Evolutionary conservation across 2,888 invertebrate genomes (phyloP).

Genomic region (Minunthozetes semirufus): DNA sequence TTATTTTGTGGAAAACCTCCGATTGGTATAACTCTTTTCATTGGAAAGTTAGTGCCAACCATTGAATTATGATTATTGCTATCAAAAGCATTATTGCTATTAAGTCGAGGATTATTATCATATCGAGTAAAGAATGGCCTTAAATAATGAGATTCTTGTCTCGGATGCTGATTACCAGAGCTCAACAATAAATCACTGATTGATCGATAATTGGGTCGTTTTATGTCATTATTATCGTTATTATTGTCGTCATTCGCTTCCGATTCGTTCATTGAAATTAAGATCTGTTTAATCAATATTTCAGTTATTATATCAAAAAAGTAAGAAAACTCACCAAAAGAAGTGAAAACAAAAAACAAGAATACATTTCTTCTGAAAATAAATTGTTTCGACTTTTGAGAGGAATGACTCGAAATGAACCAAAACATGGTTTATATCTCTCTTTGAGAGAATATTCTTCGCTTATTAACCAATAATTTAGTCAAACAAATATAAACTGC

Average conservation of each 20-base stretch:
- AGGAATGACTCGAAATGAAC: not conserved
- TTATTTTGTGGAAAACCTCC: constrained; percentile 9
- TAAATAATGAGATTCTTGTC: not conserved
- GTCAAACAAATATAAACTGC: not conserved
- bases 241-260: not conserved
- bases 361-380: not conserved
- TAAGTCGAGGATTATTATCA: not conserved
- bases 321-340: constrained; percentile 1
- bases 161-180: not conserved
- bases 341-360: not conserved
- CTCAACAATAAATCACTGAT: not conserved
- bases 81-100: not conserved
- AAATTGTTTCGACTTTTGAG: not conserved
- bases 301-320: not conserved
- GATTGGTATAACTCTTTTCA: constrained; percentile 11
- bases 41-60: not conserved
- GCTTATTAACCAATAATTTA: not conserved
- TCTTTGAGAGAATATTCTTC: not conserved
- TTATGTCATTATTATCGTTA: not conserved
- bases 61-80: not conserved
- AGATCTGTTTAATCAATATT: not conserved
- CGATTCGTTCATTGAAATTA: not conserved
- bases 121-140: not conserved
- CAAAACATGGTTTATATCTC: not conserved
- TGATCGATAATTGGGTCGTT: constrained; percentile 5